Evolutionary conservation across 2,797 vertebrate genomes (phyloP).

Genomic region (Sciurus carolinensis): DNA sequence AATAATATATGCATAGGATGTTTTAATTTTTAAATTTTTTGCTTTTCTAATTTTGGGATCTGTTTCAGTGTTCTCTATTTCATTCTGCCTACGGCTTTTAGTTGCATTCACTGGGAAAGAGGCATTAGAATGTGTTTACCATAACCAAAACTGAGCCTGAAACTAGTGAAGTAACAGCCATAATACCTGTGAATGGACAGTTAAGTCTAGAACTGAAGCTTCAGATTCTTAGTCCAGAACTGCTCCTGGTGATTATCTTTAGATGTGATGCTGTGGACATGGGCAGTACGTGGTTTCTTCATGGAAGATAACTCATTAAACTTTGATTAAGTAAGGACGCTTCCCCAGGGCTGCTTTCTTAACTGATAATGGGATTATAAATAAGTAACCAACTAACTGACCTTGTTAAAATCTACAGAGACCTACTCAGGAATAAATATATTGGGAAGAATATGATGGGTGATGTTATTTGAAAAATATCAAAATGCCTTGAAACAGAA

Average conservation of each 20-base stretch:
- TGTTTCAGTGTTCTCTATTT: slow-evolving; percentile 10
- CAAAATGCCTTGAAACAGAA: slow-evolving; percentile 7
- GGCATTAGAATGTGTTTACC: not conserved
- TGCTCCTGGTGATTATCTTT: not conserved
- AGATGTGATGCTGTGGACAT: not conserved
- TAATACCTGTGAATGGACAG: not conserved
- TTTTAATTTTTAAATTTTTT: not conserved
- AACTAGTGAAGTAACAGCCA: not conserved
- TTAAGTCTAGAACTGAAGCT: not conserved
- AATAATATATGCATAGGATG: slow-evolving; percentile 20
- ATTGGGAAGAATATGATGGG: not conserved
- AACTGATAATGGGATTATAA: not conserved
- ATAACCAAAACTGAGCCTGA: slow-evolving; percentile 3
- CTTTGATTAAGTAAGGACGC: not conserved
- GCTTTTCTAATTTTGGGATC: not conserved
- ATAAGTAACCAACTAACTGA: not conserved
- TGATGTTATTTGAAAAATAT: slow-evolving; percentile 39
- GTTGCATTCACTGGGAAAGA: not conserved
- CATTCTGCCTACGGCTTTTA: slow-evolving; percentile 24
- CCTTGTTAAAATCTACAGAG: slow-evolving; percentile 55
- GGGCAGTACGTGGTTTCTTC: not conserved
- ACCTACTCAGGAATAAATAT: slow-evolving; percentile 5
- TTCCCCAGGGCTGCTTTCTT: not conserved
- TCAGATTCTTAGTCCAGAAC: slow-evolving; percentile 20
- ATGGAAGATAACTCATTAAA: not conserved